Base-by-base conservation (phyloP, 2,113 vertebrate species). In the Lophius piscatorius region DNA sequence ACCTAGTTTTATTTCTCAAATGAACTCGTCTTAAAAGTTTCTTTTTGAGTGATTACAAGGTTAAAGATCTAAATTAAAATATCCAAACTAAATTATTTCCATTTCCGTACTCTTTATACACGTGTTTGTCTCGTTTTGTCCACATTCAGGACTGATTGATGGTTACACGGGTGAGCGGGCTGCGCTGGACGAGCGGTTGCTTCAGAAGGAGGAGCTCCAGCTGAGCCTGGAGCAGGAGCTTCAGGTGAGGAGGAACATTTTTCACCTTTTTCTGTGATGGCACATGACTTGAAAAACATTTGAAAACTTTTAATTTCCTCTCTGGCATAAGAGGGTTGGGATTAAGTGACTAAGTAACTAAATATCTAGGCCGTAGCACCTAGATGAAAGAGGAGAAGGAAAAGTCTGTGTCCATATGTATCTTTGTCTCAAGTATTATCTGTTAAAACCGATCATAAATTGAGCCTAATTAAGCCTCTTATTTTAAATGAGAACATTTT, bases 81-180 rank as follows among this genome's bases (percentile, higher is more conserved):
- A 1, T 1, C 17, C 23, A 50, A 9, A 24, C 18, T 4, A 4
- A 9, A 11, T 22, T 2, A 41, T n/a, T 24, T 39, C 8, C 24
- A 1, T 54, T 36, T 46, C 48, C 22, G 16, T 0, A 0, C 2
- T 2, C 5, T 20, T 50, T 24, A 1, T 47, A 60, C 41, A 8
- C 2, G 9, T 46, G 6, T 13, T 21, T 34, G 13, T 50, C 13
- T 42, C 10, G 13, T 13, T 22, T 29, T 17, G 20, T 57, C 47
- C 41, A 18, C 50, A 48, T 65, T 23, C 54, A 99, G 96, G 93
- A 72, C 59, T 98, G 80, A 93, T 98, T 84, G 97, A 98, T 86
- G 94, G 94, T 34, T 98, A 99, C 81, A 91, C 94, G 16, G 97
- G 92, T 57, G 97, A 99, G 82, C 94, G 93, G 76, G 85, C 89